Base-by-base conservation (phyloP, 2,888 invertebrate genomes). In the Tenthredo mesomela region DNA sequence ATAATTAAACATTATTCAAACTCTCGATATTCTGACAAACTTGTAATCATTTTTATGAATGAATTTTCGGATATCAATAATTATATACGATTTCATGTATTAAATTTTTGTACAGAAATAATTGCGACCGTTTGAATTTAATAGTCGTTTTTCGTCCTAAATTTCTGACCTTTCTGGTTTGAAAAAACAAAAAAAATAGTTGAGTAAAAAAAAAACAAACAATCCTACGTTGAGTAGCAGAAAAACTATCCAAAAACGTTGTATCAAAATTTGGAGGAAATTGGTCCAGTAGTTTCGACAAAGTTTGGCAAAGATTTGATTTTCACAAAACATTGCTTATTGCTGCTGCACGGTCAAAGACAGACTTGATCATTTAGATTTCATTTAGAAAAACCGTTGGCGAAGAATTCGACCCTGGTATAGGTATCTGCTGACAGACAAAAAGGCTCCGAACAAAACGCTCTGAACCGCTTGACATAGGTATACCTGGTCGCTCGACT, bases 61-160 rank as follows among this genome's bases (percentile, higher is more conserved):
- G 54, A 54, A 54, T n/a, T 54, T 54, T 18, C 7, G 2, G 7
- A n/a, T 54, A 1, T 10, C 1, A 54, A 54, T 54, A n/a, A n/a
- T n/a, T 50, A 5, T 54, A 6, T 54, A 54, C 54, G 6, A 7
- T 54, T 54, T n/a, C 6, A 54, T 54, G 7, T 1, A n/a, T 54
- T n/a, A n/a, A n/a, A n/a, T n/a, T 29, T 73, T 43, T 29, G 7
- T 71, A 70, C 71, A 18, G 12, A 84, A 84, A 33, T 84, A 25
- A n/a, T n/a, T n/a, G n/a, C 9, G 71, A 71, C n/a, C n/a, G n/a
- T 37, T 71, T 5, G n/a, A 71, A 37, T 9, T 50, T 50, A 18
- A 50, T n/a, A 18, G 18, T 9, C 0, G 43, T 65, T 65, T 15
- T 29, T 65, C 65, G 21, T 29, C 15, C 4, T 0, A 15, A 65